These are phyloP conservation scores for Sinopyrophorus schimmeli DNA, from an alignment of 2,888 invertebrate genomes.

Conservation along the genomic window DNA sequence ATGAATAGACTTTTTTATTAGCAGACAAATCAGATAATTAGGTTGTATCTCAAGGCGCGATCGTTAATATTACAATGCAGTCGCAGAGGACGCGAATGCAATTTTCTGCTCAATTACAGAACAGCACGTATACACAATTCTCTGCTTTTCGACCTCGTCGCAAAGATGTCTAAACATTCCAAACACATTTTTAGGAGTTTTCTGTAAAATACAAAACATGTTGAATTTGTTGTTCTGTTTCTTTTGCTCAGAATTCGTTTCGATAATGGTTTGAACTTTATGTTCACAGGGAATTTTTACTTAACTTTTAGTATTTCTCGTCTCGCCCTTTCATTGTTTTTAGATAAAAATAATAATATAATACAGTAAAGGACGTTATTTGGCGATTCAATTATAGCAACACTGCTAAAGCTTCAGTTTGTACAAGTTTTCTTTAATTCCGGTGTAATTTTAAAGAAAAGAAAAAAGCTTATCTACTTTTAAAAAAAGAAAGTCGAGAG, in stretches of 20 bases:
- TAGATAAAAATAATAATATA: too few species aligned
- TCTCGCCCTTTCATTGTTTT: too few species aligned
- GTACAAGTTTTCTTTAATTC: too few species aligned
- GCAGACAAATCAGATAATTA: slow-evolving; percentile 22
- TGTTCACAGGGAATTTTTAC: slow-evolving; percentile 10
- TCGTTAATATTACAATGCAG: slow-evolving; percentile 19
- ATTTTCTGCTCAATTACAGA: slow-evolving; percentile 26
- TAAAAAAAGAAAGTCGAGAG: too few species aligned
- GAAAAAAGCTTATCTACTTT: too few species aligned
- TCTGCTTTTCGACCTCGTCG: slow-evolving; percentile 8
- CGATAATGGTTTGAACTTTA: slow-evolving; percentile 8
- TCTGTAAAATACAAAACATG: slow-evolving; percentile 15
- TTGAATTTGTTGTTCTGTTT: slow-evolving; percentile 12
- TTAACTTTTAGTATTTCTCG: too few species aligned
- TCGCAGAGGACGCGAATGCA: slow-evolving; percentile 22
- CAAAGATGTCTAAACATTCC: slow-evolving; percentile 14
- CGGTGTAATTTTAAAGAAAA: too few species aligned
- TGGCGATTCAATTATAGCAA: too few species aligned
- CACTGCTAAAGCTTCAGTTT: too few species aligned
- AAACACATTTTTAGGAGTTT: slow-evolving; percentile 15
- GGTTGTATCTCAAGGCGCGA: slow-evolving; percentile 1
- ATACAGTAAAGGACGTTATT: too few species aligned
- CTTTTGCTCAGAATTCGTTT: slow-evolving; percentile 1
- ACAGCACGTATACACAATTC: slow-evolving; percentile 20
- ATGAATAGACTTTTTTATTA: too few species aligned